A percentile compares a stretch with the other conserved stretches of the same genome.
Conservation (phyloP, 2,113 vertebrate species). For the Platysteira castanea region DNA sequence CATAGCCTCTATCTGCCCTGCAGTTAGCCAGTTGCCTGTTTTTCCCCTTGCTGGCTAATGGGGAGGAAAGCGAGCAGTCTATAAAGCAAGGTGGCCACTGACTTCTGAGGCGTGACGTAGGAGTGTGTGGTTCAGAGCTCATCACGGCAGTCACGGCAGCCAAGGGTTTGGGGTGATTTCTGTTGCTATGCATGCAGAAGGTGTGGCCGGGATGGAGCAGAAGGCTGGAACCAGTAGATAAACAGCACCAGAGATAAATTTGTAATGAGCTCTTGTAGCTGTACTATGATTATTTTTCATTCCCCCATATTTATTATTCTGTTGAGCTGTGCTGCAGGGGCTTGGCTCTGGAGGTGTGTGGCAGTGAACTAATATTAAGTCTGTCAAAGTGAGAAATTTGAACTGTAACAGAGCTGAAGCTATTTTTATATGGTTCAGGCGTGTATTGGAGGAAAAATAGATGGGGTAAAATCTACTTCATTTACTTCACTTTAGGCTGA, state of each 20-base stretch:
- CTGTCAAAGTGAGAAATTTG: not conserved
- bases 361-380: not conserved
- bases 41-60: not conserved
- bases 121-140: not conserved
- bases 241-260: not conserved
- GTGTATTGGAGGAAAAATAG: not conserved
- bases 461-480: not conserved
- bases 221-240: constrained; percentile 8
- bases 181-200: not conserved
- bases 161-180: not conserved
- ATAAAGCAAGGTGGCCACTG: not conserved
- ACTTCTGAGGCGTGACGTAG: rapidly evolving
- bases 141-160: not conserved
- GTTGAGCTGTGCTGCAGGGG: not conserved
- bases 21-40: not conserved
- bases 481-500: not conserved
- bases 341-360: not conserved
- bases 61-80: not conserved
- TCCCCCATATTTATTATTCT: not conserved
- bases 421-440: not conserved
- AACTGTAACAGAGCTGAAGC: not conserved
- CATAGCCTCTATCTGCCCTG: not conserved
- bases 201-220: not conserved
- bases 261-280: not conserved
- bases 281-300: not conserved